Evolutionary conservation across 23 tunicate species (phyloP).

Genomic region (Halocynthia aurantium): DNA sequence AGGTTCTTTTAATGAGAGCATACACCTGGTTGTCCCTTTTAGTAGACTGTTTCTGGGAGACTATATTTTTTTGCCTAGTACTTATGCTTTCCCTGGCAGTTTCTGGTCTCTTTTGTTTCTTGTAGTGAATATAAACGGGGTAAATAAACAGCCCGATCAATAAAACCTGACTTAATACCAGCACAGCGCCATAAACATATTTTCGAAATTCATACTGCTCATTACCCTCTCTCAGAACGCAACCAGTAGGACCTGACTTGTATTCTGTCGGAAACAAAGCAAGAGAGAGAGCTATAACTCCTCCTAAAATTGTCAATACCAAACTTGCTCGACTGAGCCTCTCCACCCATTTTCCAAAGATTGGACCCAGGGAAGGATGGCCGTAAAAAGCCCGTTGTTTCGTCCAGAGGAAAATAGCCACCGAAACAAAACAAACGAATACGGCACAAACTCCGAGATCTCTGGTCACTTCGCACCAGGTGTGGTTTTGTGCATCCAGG

Average conservation of each 20-base stretch:
- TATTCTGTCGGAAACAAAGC: background rate
- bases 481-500: background rate
- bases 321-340: constrained; percentile 6
- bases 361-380: constrained; percentile 19
- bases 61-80: background rate
- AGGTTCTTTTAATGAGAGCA: constrained; percentile 5
- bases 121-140: constrained; percentile 8
- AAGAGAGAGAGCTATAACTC: background rate
- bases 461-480: background rate
- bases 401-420: constrained; percentile 8
- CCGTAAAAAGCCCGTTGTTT: constrained; percentile 15
- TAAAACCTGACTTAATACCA: background rate
- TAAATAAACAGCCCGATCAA: constrained; percentile 17
- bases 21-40: background rate
- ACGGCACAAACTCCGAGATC: background rate
- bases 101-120: background rate
- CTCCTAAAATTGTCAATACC: background rate
- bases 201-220: background rate
- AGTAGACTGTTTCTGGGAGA: background rate
- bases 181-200: constrained; percentile 9
- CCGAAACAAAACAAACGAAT: background rate
- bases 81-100: too few relatives aligned
- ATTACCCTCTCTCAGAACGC: background rate
- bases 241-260: constrained; percentile 10
- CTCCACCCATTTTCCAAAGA: constrained; percentile 2